Evolutionary conservation across 1,140 invertebrate genomes (phyloP), one percentile per base, ranked within the genome.

Genomic region (Nasonia longicornis): DNA sequence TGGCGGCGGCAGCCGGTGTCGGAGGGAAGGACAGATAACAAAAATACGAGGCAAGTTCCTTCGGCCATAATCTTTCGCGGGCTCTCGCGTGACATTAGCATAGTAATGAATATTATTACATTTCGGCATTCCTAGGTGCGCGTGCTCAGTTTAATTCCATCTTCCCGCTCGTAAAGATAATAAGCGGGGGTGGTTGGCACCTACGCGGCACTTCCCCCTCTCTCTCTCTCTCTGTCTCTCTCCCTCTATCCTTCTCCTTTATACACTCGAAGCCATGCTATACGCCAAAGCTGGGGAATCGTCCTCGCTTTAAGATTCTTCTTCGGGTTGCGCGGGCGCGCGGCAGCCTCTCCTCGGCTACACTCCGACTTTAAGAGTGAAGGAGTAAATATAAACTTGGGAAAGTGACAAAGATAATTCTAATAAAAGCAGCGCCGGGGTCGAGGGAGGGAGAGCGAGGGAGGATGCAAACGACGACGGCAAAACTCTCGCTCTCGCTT

Each of bases 61-160:
- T 79, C 82, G 86, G 86, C 88, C 85, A 87, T 91, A 90, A 90
- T 86, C 87, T 82, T 80, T 81, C 85, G 86, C 86, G 84, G 85
- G 83, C 77, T 87, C 84, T 85, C 84, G 85, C 83, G 85, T 86
- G 89, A 88, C 87, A 90, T 91, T 91, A 91, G 89, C 90, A 91
- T 91, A 90, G 89, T 91, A 91, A 91, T 91, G 90, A 91, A 91
- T 91, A 91, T 90, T 90, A 90, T 91, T 91, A 90, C 89, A 90
- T 90, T 91, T 90, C 85, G 89, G 86, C 84, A 86, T 85, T 86
- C 84, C 84, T 83, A 84, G 85, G 84, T 88, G 88, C 86, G 85
- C 88, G 88, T 85, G 85, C 88, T 90, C 89, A 87, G 89, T 91
- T 91, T 91, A 91, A 91, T 91, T 91, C 87, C 90, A 91, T 91